These are phyloP conservation scores for Pterocles gutturalis DNA, from an alignment of 2,113 vertebrate genomes.

Conservation along the genomic window DNA sequence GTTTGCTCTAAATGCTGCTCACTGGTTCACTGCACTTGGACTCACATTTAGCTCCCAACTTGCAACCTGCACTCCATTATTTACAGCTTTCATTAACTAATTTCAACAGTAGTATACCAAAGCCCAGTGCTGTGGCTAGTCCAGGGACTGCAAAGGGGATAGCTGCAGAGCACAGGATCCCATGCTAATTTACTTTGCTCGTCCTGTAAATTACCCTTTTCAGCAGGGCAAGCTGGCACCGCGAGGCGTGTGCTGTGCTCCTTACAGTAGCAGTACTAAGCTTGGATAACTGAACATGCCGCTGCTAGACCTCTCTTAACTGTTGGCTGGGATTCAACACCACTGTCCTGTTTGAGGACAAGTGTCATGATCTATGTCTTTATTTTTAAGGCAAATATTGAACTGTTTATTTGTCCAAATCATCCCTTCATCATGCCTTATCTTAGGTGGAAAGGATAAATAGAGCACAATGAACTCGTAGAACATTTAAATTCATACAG, in stretches of 20 bases:
- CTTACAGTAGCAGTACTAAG: neutral
- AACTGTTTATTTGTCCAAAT: neutral
- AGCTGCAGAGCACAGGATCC: neutral
- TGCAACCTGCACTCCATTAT: neutral
- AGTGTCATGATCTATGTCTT: neutral
- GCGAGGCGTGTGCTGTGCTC: rapidly evolving
- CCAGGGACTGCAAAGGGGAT: neutral
- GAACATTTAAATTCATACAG: neutral
- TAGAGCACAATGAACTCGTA: neutral
- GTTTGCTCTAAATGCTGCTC: neutral
- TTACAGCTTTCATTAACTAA: neutral
- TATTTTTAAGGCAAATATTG: neutral
- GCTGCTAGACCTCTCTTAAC: neutral
- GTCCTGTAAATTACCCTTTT: neutral
- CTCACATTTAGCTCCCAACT: neutral
- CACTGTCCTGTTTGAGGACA: neutral
- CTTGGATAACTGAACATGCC: rapidly evolving
- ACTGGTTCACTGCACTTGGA: neutral
- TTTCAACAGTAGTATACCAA: neutral
- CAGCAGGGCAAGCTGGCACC: neutral
- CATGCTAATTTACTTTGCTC: neutral
- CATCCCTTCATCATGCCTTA: neutral
- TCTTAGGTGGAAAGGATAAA: neutral
- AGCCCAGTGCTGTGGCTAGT: neutral
- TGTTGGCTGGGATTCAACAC: neutral